These are phyloP conservation scores for Dryoscopus gambensis DNA, from an alignment of 2,113 vertebrate genomes.

Conservation along the genomic window DNA sequence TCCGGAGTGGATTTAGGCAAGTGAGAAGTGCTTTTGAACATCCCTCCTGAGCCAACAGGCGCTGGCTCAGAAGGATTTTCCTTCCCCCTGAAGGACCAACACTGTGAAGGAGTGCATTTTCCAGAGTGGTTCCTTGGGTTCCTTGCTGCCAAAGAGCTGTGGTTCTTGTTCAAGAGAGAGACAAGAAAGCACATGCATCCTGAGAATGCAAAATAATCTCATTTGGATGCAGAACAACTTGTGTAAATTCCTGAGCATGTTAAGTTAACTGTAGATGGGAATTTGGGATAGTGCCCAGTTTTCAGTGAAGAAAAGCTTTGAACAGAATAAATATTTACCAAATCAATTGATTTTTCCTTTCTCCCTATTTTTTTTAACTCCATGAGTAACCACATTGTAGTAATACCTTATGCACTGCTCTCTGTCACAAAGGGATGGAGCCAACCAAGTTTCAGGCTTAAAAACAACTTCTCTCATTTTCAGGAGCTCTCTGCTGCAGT, in stretches of 20 bases:
- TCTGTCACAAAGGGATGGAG: background rate
- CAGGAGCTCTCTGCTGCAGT: background rate
- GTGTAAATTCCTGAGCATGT: background rate
- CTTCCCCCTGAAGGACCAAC: background rate
- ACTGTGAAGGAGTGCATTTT: rapidly evolving
- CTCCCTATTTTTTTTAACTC: slow-evolving; percentile 2
- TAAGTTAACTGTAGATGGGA: background rate
- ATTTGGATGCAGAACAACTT: slow-evolving; percentile 37
- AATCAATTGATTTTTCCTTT: slow-evolving; percentile 20
- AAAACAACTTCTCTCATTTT: background rate
- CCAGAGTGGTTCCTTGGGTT: background rate
- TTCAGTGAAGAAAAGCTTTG: slow-evolving; percentile 17
- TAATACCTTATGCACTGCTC: background rate
- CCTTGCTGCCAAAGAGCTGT: background rate
- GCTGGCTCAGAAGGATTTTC: background rate
- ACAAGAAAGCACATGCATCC: background rate
- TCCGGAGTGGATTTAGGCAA: background rate
- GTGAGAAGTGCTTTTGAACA: background rate
- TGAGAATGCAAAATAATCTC: slow-evolving; percentile 2
- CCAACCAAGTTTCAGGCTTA: background rate
- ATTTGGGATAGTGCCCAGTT: slow-evolving; percentile 20
- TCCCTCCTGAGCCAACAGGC: background rate
- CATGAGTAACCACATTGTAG: background rate
- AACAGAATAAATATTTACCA: slow-evolving; percentile 55
- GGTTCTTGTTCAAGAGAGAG: background rate